phyloP scores from a whole-genome alignment of 2,888 invertebrate genomes.

The Chymomyza caudatula region DNA sequence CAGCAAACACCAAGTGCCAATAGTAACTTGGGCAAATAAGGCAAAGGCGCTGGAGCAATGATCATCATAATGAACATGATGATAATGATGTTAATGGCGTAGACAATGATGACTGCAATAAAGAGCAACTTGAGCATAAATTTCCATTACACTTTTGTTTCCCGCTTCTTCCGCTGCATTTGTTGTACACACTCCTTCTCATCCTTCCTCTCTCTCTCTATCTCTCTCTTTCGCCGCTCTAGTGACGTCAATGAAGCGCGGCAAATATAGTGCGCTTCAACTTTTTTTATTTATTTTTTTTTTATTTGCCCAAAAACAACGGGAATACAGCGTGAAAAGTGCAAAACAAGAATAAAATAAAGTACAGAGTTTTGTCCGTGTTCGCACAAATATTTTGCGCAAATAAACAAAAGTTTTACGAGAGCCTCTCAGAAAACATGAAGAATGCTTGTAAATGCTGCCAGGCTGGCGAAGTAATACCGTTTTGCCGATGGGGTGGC shows the following conservation, averaged over 20 bases:
- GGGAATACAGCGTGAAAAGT: slow-evolving; percentile 5
- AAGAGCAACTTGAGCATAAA: not conserved
- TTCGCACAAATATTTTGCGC: not conserved
- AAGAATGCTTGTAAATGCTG: not conserved
- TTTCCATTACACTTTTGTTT: not conserved
- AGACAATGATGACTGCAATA: not conserved
- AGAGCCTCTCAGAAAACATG: not conserved
- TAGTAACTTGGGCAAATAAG: not conserved
- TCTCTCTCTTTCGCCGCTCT: slow-evolving; percentile 9
- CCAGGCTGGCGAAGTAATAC: not conserved
- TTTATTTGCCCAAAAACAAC: slow-evolving; percentile 40
- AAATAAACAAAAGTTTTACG: not conserved
- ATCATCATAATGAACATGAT: too few species aligned
- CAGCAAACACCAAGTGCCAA: not conserved
- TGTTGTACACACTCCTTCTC: not conserved
- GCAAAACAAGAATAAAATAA: not conserved
- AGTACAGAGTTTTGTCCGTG: not conserved
- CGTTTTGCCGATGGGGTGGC: not conserved
- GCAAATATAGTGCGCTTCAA: slow-evolving; percentile 55
- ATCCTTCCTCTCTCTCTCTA: not conserved
- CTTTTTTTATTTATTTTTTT: slow-evolving; percentile 32
- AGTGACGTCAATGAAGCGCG: slow-evolving; percentile 58
- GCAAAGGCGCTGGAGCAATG: not conserved
- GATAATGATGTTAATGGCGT: too few species aligned
- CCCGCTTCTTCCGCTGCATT: not conserved